Conservation (phyloP, 2,888 invertebrate genomes). For the Nomada ruficornis region DNA sequence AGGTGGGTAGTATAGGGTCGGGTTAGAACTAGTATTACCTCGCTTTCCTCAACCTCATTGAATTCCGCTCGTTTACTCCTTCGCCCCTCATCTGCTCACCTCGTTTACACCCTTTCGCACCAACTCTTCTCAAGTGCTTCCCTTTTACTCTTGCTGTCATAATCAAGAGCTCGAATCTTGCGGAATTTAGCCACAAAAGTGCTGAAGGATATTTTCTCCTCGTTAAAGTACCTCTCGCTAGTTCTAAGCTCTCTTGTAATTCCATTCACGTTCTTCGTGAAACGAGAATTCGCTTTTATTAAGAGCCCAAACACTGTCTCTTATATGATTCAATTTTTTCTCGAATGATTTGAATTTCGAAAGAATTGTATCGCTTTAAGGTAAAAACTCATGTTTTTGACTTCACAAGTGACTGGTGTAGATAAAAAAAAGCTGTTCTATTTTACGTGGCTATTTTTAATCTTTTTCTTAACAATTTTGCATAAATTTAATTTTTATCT, state of each 20-base stretch:
- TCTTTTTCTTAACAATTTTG: too few species aligned
- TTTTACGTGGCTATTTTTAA: too few species aligned
- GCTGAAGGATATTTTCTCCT: background rate
- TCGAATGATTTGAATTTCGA: too few species aligned
- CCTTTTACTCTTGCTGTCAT: conserved; percentile 19
- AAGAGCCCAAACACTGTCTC: too few species aligned
- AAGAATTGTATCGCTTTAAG: too few species aligned
- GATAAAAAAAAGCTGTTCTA: too few species aligned
- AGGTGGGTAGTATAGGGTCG: conserved; percentile 78
- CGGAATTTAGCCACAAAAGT: background rate
- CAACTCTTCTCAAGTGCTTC: conserved; percentile 25
- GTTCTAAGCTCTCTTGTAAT: background rate
- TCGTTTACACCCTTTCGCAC: conserved; percentile 49
- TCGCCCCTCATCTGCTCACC: conserved; percentile 38
- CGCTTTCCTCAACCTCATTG: conserved; percentile 62
- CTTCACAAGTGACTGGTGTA: too few species aligned
- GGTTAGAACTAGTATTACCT: conserved; percentile 72
- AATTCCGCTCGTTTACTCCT: conserved; percentile 66
- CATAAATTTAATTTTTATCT: too few species aligned
- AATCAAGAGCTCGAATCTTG: conserved; percentile 39
- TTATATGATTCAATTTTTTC: too few species aligned
- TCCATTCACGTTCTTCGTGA: background rate
- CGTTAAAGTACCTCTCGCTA: background rate
- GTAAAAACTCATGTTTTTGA: too few species aligned
- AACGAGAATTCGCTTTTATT: background rate